Evolutionary conservation across 2,113 vertebrate genomes (phyloP).

Genomic region (Pachypanchax playfairii): DNA sequence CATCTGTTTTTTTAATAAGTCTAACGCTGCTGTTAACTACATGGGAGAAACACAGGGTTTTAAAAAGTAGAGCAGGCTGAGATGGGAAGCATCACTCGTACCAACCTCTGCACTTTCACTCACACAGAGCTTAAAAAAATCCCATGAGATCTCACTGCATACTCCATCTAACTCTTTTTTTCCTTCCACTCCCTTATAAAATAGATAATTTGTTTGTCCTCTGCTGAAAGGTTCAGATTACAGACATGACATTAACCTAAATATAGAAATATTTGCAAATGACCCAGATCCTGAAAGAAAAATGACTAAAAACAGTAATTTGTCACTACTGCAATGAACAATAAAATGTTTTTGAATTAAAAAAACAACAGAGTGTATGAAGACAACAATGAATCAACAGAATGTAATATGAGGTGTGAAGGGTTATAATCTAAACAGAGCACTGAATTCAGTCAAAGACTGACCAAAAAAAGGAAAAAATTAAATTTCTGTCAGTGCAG

Average conservation of each 20-base stretch:
- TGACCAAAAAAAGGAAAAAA: conserved; percentile 48
- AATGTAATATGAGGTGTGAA: conserved; percentile 36
- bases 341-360: not conserved
- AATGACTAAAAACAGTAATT: not conserved
- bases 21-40: too few species aligned
- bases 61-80: not conserved
- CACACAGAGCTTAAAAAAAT: conserved; percentile 41
- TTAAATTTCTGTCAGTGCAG: conserved; percentile 38
- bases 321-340: not conserved
- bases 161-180: conserved; percentile 43
- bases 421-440: conserved; percentile 46
- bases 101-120: conserved; percentile 52
- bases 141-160: conserved; percentile 40
- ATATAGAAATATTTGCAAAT: conserved; percentile 17
- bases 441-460: conserved; percentile 57
- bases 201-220: conserved; percentile 21
- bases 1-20: too few species aligned
- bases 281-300: conserved; percentile 29
- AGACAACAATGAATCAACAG: conserved; percentile 51
- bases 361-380: too few species aligned
- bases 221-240: conserved; percentile 7
- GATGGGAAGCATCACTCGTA: conserved; percentile 45
- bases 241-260: not conserved
- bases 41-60: conserved; percentile 10
- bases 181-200: conserved; percentile 9